Base-by-base conservation (phyloP, 35 echinoderm and acorn worm species). In the Ptychodera flava region DNA sequence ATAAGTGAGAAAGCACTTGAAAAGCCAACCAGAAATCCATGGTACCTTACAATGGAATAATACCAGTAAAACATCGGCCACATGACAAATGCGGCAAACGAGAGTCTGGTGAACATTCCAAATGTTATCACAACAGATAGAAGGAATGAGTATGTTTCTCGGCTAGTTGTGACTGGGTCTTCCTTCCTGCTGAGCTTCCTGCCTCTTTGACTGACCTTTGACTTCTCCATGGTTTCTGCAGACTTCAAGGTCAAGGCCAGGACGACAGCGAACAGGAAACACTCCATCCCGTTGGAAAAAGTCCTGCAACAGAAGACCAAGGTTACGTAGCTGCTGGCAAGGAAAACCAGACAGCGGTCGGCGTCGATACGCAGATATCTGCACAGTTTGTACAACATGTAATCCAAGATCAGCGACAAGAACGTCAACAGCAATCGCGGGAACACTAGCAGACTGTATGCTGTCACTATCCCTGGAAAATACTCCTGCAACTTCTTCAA, bases 261-360 rank as follows among this genome's bases (percentile, higher is more conserved):
- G 14, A 98, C 82, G 1, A 98, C 79, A 15, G 90, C 87, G 84
- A 90, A 98, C 0, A 91, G 33, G 16, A 81, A 80, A 30, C 81
- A 52, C 33, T 93, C 93, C 15, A 94, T 87, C 15, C 79, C 83
- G 45, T 98, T 93, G 1, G 92, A 91, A 30, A 98, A 91, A 32
- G 93, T 98, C 16, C 90, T 38, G 28, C 92, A 89, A 33, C 75
- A 85, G 85, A 92, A 94, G 0, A 92, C 92, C 14, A 94, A 81
- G 1, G 86, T 91, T 34, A 90, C 86, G 52, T 90, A 98, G 0
- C 92, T 94, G 80, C 92, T 98, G 16, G 90, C 92, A 76, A 94
- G 88, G 35, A 98, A 81, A 6, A 84, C 82, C 30, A 98, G 87
- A 78, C 90, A 88, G 16, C 78, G 86, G 6, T 36, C 87, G 27